Percentiles rank a stretch among this genome's conserved stretches.
Conservation (phyloP, 2,888 invertebrate genomes). For the Steinernema carpocapsae region DNA sequence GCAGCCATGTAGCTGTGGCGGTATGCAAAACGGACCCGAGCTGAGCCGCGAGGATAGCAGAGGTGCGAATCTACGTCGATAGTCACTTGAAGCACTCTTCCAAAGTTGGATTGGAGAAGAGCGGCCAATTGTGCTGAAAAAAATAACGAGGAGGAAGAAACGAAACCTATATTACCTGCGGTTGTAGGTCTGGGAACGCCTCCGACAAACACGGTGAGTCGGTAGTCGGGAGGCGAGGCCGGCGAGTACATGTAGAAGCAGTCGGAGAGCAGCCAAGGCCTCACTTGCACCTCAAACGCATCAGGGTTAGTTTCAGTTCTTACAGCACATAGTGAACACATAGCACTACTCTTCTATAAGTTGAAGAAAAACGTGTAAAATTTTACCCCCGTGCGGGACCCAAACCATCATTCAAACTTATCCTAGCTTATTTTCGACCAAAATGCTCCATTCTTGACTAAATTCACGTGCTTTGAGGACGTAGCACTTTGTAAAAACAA, state of each 20-base stretch:
- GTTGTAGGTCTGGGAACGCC: conserved; percentile 20
- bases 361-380: too few species aligned
- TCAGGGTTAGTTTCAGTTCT: not conserved
- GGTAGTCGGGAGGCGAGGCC: not conserved
- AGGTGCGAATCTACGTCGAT: conserved; percentile 21
- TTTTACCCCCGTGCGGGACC: too few species aligned
- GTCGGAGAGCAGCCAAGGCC: conserved; percentile 3
- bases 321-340: too few species aligned
- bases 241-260: conserved; percentile 10
- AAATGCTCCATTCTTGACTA: too few species aligned
- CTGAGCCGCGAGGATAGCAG: conserved; percentile 25
- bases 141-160: not conserved
- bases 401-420: too few species aligned
- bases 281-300: conserved; percentile 3
- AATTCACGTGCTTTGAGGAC: too few species aligned
- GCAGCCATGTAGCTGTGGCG: conserved; percentile 21
- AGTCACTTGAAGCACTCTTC: conserved; percentile 20
- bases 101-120: conserved; percentile 5
- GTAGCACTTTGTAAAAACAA: too few species aligned
- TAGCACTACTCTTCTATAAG: too few species aligned
- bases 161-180: not conserved
- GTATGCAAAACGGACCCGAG: conserved; percentile 11
- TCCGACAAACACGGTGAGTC: conserved; percentile 23
- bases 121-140: conserved; percentile 13
- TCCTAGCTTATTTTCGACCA: too few species aligned